Percentiles rank a stretch among this genome's conserved stretches.
Conservation (phyloP, 2,113 vertebrate genomes). For the Cettia cetti region DNA sequence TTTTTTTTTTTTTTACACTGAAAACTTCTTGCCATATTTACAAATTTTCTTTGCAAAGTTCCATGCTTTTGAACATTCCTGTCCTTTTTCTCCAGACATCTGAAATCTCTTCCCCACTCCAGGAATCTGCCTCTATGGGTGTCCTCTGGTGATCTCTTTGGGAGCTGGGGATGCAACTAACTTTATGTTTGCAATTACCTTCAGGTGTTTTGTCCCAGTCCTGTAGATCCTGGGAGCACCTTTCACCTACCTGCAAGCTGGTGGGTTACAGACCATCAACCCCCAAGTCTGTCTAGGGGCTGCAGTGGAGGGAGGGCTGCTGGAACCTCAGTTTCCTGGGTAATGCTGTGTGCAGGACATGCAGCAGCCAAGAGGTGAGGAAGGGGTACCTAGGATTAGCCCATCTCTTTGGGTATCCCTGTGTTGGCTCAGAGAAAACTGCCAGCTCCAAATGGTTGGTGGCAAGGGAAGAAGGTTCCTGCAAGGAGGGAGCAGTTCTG, state of each 20-base stretch:
- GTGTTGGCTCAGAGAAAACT: neutral
- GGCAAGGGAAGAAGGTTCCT: neutral
- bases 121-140: neutral
- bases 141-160: neutral
- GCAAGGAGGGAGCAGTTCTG: neutral
- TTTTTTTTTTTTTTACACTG: neutral
- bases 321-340: neutral
- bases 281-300: rapidly evolving
- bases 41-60: neutral
- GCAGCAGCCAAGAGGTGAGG: neutral
- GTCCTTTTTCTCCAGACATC: neutral
- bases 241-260: neutral
- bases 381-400: neutral
- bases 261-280: neutral
- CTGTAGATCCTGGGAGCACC: neutral
- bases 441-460: neutral
- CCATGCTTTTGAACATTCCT: neutral
- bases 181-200: neutral
- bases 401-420: neutral
- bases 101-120: neutral
- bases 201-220: neutral
- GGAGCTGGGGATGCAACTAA: neutral
- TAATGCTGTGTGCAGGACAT: neutral
- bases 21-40: neutral
- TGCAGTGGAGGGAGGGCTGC: neutral